Conservation (phyloP, 1,140 invertebrate genomes). For the Megalopta genalis region DNA sequence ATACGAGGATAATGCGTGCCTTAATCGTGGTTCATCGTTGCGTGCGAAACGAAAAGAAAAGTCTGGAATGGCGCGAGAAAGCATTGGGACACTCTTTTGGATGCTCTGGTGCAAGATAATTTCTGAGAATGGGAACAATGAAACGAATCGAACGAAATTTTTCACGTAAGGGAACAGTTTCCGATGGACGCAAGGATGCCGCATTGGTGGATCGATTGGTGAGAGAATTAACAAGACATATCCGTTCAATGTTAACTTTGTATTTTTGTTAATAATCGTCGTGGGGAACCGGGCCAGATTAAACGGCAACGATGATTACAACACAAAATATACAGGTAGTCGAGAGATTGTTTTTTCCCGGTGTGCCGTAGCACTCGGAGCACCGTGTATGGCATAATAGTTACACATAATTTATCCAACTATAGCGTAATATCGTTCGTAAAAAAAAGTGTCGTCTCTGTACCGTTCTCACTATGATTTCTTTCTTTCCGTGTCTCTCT, state of each 20-base stretch:
- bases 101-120: too few species aligned
- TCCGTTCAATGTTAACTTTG: constrained; percentile 63
- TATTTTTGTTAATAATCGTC: constrained; percentile 68
- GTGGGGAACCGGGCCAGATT: constrained; percentile 52
- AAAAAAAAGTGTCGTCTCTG: constrained; percentile 74
- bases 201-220: too few species aligned
- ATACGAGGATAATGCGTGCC: too few species aligned
- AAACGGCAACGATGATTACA: constrained; percentile 70
- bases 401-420: constrained; percentile 76
- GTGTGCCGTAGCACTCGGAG: constrained; percentile 76
- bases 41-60: too few species aligned
- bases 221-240: neutral
- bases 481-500: constrained; percentile 7
- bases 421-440: constrained; percentile 72
- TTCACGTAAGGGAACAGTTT: too few species aligned
- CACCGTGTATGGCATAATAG: constrained; percentile 67
- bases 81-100: too few species aligned
- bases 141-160: too few species aligned
- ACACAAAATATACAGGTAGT: constrained; percentile 74
- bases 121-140: too few species aligned
- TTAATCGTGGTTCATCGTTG: too few species aligned
- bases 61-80: too few species aligned
- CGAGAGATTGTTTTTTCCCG: constrained; percentile 71
- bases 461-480: neutral
- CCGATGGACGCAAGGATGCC: too few species aligned